Evolutionary conservation across 1,140 invertebrate genomes (phyloP).

Genomic region (Choristoneura fumiferana): DNA sequence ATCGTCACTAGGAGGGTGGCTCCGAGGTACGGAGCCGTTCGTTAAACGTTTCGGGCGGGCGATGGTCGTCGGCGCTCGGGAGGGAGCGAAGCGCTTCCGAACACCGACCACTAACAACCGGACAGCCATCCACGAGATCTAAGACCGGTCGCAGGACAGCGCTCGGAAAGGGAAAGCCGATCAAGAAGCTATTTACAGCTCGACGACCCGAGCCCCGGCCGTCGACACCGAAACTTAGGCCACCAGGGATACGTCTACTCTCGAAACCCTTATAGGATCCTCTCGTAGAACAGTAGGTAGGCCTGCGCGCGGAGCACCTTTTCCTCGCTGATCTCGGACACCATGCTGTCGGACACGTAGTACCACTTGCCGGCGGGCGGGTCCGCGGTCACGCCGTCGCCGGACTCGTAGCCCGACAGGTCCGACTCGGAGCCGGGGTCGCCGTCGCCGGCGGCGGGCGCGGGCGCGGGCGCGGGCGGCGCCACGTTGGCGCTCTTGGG

Average conservation of each 20-base stretch:
- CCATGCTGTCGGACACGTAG: constrained; percentile 93
- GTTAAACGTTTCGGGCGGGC: not conserved
- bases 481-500: constrained; percentile 79
- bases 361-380: constrained; percentile 92
- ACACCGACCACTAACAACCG: no score
- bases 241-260: no score
- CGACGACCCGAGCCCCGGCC: no score
- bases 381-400: constrained; percentile 64
- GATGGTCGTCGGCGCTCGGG: not conserved
- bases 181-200: constrained; percentile 58
- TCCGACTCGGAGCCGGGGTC: constrained; percentile 73
- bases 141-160: no score
- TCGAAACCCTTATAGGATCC: constrained; percentile 82
- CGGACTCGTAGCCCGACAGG: constrained; percentile 70
- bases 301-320: constrained; percentile 93
- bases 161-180: constrained; percentile 24
- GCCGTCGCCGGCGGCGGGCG: constrained; percentile 64
- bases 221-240: no score
- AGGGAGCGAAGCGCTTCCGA: no score
- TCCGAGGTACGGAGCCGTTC: no score
- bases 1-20: not conserved
- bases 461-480: constrained; percentile 61
- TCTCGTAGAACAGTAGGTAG: constrained; percentile 98
- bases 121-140: no score
- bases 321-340: constrained; percentile 88